A percentile compares a stretch with the other conserved stretches of the same genome.
Conservation (phyloP, 2,113 vertebrate species). For the Corydoras sp. region DNA sequence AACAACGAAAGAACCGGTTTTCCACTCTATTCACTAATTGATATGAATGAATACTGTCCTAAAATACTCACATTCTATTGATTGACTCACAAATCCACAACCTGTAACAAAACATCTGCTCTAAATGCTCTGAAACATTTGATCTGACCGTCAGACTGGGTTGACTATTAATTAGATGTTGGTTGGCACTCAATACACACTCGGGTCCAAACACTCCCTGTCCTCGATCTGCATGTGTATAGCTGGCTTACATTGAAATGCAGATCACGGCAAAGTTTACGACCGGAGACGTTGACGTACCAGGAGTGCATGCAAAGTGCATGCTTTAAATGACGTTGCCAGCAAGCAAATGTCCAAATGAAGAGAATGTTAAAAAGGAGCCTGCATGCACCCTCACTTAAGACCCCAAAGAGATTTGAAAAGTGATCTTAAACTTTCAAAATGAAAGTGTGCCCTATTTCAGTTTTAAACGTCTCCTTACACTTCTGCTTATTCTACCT, state of each 20-base stretch:
- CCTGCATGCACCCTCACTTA: neutral
- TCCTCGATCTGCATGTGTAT: slow-evolving; percentile 71
- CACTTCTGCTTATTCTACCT: neutral
- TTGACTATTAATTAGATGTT: slow-evolving; percentile 65
- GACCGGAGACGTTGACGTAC: slow-evolving; percentile 55
- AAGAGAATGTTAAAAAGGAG: slow-evolving; percentile 23
- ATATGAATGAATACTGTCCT: neutral
- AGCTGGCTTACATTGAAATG: slow-evolving; percentile 75
- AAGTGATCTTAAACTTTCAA: no score
- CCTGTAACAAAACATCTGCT: neutral
- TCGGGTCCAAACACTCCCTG: slow-evolving; percentile 62
- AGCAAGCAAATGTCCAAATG: neutral
- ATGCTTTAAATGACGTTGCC: neutral
- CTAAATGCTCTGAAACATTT: neutral
- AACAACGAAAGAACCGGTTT: slow-evolving; percentile 10
- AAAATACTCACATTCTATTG: neutral
- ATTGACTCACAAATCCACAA: neutral
- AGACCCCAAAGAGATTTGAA: neutral
- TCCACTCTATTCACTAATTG: slow-evolving; percentile 1
- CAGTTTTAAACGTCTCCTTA: neutral
- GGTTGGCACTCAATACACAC: slow-evolving; percentile 63
- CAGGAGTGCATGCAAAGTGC: slow-evolving; percentile 33
- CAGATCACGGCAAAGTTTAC: slow-evolving; percentile 53
- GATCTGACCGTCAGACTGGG: slow-evolving; percentile 33
- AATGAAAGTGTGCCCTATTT: no score